Percentiles rank a stretch among this genome's conserved stretches.
Conservation (phyloP, 1,140 invertebrate species). For the Meloidogyne floridensis region DNA sequence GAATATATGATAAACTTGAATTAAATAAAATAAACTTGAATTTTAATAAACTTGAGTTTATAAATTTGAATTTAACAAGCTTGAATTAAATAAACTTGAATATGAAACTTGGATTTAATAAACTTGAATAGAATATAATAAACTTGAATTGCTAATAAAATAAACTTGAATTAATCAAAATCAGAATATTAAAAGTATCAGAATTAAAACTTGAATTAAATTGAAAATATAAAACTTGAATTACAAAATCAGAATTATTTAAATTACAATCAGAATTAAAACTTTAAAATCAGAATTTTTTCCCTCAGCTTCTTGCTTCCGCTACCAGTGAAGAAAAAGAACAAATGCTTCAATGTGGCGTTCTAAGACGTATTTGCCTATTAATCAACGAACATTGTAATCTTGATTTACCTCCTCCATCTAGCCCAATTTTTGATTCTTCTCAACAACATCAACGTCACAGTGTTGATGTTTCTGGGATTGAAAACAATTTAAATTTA, state of each 20-base stretch:
- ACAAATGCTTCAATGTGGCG: slow-evolving; percentile 31
- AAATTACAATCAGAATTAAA: background rate
- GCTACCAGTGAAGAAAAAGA: slow-evolving; percentile 45
- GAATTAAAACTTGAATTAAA: background rate
- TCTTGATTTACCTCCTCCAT: slow-evolving; percentile 10
- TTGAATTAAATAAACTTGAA: too few relatives aligned
- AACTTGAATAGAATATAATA: too few relatives aligned
- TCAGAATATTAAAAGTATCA: background rate
- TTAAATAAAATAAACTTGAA: slow-evolving; percentile 44
- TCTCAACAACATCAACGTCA: background rate
- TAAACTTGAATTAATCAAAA: background rate
- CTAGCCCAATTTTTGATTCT: background rate
- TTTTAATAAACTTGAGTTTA: too few relatives aligned
- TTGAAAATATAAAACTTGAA: background rate
- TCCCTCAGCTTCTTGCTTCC: slow-evolving; percentile 47
- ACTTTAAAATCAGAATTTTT: background rate
- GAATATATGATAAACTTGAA: too few relatives aligned
- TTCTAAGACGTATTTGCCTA: slow-evolving; percentile 27
- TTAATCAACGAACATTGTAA: slow-evolving; percentile 35
- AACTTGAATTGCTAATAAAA: background rate
- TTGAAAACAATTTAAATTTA: background rate
- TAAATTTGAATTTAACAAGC: too few relatives aligned
- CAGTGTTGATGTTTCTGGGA: background rate
- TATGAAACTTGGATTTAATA: too few relatives aligned
- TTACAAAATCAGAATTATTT: background rate